Evolutionary conservation across 2,888 invertebrate genomes (phyloP).

Genomic region (Monoplex corrugatus): DNA sequence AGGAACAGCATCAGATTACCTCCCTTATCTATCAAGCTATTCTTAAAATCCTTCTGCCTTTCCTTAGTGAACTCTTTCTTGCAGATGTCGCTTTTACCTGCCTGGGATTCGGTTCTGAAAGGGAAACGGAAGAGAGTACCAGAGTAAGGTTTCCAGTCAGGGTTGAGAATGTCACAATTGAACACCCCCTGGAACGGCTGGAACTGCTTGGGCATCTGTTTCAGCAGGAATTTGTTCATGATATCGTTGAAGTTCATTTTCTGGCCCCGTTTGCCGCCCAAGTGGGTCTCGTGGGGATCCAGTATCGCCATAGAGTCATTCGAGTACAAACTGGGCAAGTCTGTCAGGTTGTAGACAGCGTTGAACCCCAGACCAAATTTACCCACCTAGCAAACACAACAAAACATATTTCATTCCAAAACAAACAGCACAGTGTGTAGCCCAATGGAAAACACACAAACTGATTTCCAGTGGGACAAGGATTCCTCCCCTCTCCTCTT

Average conservation of each 20-base stretch:
- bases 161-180: neutral
- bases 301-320: conserved; percentile 25
- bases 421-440: too few relatives aligned
- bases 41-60: conserved; percentile 21
- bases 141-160: neutral
- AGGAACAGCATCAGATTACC: conserved; percentile 36
- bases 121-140: conserved; percentile 45
- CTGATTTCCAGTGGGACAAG: too few relatives aligned
- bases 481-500: too few relatives aligned
- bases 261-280: conserved; percentile 24
- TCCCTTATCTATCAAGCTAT: conserved; percentile 3
- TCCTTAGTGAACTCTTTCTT: neutral
- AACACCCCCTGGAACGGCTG: conserved; percentile 36
- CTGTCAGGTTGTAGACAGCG: conserved; percentile 43
- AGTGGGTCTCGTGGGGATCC: conserved; percentile 39
- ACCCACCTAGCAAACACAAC: conserved; percentile 7
- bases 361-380: conserved; percentile 45
- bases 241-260: conserved; percentile 28
- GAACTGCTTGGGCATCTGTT: conserved; percentile 43
- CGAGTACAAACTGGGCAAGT: conserved; percentile 39
- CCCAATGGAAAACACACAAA: too few relatives aligned
- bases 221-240: conserved; percentile 31
- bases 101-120: conserved; percentile 34
- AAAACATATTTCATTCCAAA: too few relatives aligned
- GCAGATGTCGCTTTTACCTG: conserved; percentile 29